phyloP scores from a whole-genome alignment of 2,888 invertebrate genomes.

The Scrobipalpa costella region DNA sequence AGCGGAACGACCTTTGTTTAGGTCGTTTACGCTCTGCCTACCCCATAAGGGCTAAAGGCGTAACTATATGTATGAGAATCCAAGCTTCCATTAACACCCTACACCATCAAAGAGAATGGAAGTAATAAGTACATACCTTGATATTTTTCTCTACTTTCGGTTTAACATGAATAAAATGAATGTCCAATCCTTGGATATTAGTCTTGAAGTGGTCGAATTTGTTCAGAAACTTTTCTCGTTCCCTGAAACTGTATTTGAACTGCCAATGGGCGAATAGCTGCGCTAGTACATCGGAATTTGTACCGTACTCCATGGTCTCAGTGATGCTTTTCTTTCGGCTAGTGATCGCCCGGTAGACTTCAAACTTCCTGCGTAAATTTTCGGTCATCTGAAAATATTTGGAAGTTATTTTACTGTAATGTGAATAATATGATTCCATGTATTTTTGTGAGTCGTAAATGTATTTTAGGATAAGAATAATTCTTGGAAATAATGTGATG shows the following conservation, averaged over 20 bases:
- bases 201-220: slow-evolving; percentile 88
- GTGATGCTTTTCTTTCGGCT: slow-evolving; percentile 71
- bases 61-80: no score
- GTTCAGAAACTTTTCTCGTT: slow-evolving; percentile 86
- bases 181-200: slow-evolving; percentile 85
- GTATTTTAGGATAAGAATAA: no score
- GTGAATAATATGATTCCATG: neutral
- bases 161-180: slow-evolving; percentile 88
- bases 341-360: slow-evolving; percentile 56
- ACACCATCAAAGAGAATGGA: no score
- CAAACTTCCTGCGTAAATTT: slow-evolving; percentile 78
- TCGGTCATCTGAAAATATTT: slow-evolving; percentile 70
- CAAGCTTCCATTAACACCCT: no score
- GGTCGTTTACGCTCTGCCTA: no score
- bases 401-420: neutral
- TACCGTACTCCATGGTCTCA: slow-evolving; percentile 89
- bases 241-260: slow-evolving; percentile 83
- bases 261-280: slow-evolving; percentile 89
- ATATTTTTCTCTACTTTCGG: slow-evolving; percentile 66
- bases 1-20: no score
- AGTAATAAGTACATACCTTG: slow-evolving; percentile 46
- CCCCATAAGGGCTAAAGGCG: no score
- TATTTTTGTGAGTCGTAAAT: neutral
- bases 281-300: slow-evolving; percentile 85
- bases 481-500: no score